phyloP scores from a whole-genome alignment of 2,797 vertebrate genomes.

The Acanthiza pusilla region DNA sequence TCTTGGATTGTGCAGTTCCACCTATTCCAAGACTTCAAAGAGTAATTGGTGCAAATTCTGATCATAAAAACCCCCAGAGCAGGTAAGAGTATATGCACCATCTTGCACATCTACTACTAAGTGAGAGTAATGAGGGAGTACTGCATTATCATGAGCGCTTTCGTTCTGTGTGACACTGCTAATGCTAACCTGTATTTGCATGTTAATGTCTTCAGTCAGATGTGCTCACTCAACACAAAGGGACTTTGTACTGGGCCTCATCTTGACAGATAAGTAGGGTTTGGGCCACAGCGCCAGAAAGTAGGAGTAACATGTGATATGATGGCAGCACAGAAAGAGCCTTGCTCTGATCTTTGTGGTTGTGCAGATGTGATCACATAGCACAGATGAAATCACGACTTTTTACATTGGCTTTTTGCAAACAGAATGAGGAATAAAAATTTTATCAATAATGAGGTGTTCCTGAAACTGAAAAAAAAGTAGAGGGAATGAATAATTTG shows the following conservation, averaged over 20 bases:
- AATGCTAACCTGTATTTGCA: background rate
- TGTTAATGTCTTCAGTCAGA: background rate
- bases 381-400: background rate
- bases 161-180: background rate
- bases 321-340: background rate
- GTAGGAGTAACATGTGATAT: background rate
- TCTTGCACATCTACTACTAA: background rate
- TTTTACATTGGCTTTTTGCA: background rate
- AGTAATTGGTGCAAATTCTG: background rate
- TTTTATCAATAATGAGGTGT: background rate
- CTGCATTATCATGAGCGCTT: background rate
- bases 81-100: background rate
- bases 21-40: background rate
- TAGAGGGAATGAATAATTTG: background rate
- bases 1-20: background rate
- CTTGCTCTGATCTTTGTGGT: background rate
- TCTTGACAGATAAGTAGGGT: background rate
- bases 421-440: background rate
- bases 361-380: background rate
- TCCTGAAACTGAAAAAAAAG: background rate
- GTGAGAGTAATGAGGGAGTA: background rate
- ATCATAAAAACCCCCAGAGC: fast-evolving
- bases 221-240: background rate
- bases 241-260: background rate
- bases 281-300: background rate